phyloP scores from a whole-genome alignment of 2,797 vertebrate genomes.

The Myioborus miniatus region DNA sequence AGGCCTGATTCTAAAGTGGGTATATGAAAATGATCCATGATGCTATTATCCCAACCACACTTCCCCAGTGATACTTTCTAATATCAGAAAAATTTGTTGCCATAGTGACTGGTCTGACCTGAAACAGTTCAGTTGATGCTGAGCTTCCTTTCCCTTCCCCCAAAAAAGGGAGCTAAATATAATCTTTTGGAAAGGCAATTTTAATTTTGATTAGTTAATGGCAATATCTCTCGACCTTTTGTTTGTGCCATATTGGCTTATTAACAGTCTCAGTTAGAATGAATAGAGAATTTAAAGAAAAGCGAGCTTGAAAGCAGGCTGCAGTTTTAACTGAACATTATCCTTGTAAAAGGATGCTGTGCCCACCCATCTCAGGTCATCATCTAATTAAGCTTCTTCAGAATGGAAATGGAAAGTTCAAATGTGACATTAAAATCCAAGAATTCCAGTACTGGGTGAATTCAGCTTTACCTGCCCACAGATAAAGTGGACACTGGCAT shows the following conservation, averaged over 20 bases:
- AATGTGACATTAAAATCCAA: background rate
- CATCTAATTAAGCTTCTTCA: background rate
- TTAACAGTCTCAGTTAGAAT: background rate
- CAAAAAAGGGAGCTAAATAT: background rate
- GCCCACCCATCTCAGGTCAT: background rate
- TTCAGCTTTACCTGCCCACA: background rate
- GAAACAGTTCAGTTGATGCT: conserved; percentile 37
- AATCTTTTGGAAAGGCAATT: conserved; percentile 16
- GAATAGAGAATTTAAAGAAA: background rate
- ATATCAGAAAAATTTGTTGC: conserved; percentile 61
- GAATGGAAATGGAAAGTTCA: background rate
- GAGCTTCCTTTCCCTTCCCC: conserved; percentile 11
- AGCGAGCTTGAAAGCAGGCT: background rate
- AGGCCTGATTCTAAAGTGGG: background rate
- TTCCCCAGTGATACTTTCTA: conserved; percentile 56
- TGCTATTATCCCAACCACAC: conserved; percentile 24
- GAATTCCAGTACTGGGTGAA: background rate
- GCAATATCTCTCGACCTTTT: background rate
- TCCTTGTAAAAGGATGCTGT: background rate
- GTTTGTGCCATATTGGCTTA: background rate
- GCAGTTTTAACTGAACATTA: background rate
- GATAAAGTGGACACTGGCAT: background rate
- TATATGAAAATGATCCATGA: conserved; percentile 49
- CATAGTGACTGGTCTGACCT: conserved; percentile 63
- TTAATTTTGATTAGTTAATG: background rate